These are phyloP conservation scores for Leuciscus waleckii DNA, from an alignment of 2,797 vertebrate genomes.

Conservation along the genomic window DNA sequence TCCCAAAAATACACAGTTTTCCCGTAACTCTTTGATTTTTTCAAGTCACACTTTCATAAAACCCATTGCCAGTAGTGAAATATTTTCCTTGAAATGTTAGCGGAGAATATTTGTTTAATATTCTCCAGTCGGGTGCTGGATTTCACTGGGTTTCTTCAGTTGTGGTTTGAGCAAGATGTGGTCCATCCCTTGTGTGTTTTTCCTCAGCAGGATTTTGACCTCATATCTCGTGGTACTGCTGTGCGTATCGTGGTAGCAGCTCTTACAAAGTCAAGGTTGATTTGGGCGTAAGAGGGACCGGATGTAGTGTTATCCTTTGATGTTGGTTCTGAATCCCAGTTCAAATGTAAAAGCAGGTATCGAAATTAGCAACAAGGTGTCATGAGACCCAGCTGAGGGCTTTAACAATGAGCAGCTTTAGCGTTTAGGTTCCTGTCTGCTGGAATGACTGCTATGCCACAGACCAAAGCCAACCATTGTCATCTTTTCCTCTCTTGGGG, in stretches of 20 bases:
- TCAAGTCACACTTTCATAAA: conserved; percentile 27
- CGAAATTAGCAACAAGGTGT: conserved; percentile 51
- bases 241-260: conserved; percentile 12
- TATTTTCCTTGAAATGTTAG: conserved; percentile 44
- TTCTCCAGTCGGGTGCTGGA: conserved; percentile 37
- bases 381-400: conserved; percentile 33
- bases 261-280: conserved; percentile 40
- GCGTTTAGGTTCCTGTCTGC: conserved; percentile 53
- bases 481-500: conserved; percentile 43
- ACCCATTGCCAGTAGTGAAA: conserved; percentile 24
- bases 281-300: conserved; percentile 41
- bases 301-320: conserved; percentile 51
- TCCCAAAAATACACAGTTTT: conserved; percentile 27
- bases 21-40: conserved; percentile 30
- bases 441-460: conserved; percentile 34
- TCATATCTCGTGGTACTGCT: not conserved
- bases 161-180: conserved; percentile 56
- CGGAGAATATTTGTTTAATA: conserved; percentile 51
- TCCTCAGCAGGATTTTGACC: conserved; percentile 34
- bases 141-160: conserved; percentile 48
- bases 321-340: conserved; percentile 36
- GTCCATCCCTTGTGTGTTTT: conserved; percentile 11
- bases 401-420: conserved; percentile 52
- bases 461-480: conserved; percentile 44
- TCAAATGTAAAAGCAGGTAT: conserved; percentile 44